Conservation (phyloP, 1,140 invertebrate species). For the Paracyclopina nana region DNA sequence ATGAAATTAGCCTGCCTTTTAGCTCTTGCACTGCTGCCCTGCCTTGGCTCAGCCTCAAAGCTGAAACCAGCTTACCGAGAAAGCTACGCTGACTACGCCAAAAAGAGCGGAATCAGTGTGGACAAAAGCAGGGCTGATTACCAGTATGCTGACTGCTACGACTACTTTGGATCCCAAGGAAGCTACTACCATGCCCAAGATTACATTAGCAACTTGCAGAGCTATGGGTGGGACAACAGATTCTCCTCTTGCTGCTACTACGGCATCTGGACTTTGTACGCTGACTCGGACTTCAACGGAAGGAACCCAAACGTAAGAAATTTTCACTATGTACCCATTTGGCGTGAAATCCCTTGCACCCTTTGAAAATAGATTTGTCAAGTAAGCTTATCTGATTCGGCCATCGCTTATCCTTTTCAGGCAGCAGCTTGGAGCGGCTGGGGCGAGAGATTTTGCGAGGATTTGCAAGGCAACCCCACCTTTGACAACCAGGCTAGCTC, state of each 20-base stretch:
- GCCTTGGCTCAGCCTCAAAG: no score
- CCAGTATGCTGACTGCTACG: slow-evolving; percentile 5
- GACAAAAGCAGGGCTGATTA: no score
- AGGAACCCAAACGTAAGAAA: not conserved
- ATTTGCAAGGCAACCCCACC: not conserved
- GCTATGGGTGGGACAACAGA: not conserved
- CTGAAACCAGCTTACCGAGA: no score
- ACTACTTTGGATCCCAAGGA: not conserved
- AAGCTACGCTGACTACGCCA: no score
- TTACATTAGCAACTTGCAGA: not conserved
- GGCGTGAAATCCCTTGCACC: no score
- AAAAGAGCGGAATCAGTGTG: no score
- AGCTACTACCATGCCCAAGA: not conserved
- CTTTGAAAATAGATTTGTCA: no score
- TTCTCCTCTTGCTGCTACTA: not conserved
- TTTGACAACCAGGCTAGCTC: not conserved
- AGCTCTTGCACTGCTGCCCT: no score
- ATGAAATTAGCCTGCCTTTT: no score
- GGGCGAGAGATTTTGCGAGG: not conserved
- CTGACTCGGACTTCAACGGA: not conserved
- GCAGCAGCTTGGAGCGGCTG: not conserved
- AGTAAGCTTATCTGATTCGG: no score
- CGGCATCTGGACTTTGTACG: slow-evolving; percentile 5
- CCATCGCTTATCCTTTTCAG: not conserved
- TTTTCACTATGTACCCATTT: not conserved